Percentiles rank a stretch among this genome's conserved stretches.
Conservation (phyloP, 2,113 vertebrate species). For the Clinocottus analis region DNA sequence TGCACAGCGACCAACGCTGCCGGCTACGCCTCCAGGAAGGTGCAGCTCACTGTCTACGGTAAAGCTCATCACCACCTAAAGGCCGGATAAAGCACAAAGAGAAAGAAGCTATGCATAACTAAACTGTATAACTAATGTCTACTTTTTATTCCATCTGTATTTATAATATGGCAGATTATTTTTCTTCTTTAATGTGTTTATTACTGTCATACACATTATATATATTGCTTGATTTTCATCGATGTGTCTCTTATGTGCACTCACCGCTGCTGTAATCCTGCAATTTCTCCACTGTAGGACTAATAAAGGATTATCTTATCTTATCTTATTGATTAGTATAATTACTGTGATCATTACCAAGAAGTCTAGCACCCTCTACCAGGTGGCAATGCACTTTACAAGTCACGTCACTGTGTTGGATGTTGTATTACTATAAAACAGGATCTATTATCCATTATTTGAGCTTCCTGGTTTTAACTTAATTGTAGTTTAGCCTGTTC, state of each 20-base stretch:
- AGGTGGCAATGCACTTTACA: background rate
- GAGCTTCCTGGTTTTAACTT: background rate
- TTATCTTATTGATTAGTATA: too few species aligned
- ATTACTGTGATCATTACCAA: background rate
- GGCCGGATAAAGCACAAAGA: background rate
- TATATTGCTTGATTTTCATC: too few species aligned
- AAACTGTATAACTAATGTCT: too few species aligned
- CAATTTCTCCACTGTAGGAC: too few species aligned
- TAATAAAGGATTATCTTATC: too few species aligned
- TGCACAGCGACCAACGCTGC: slow-evolving; percentile 94
- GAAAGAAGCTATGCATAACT: background rate
- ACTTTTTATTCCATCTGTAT: too few species aligned
- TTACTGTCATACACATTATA: too few species aligned
- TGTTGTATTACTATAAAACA: background rate
- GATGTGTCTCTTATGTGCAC: too few species aligned
- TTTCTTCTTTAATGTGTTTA: too few species aligned
- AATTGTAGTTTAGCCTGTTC: background rate
- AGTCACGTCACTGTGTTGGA: background rate
- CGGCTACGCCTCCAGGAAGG: slow-evolving; percentile 89
- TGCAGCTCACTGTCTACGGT: slow-evolving; percentile 98
- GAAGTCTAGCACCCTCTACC: background rate
- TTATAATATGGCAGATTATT: too few species aligned
- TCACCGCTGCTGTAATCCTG: too few species aligned
- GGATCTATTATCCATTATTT: background rate
- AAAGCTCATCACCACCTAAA: slow-evolving; percentile 36